phyloP scores from a whole-genome alignment of 2,113 vertebrate genomes.

The Leucosticte australis region DNA sequence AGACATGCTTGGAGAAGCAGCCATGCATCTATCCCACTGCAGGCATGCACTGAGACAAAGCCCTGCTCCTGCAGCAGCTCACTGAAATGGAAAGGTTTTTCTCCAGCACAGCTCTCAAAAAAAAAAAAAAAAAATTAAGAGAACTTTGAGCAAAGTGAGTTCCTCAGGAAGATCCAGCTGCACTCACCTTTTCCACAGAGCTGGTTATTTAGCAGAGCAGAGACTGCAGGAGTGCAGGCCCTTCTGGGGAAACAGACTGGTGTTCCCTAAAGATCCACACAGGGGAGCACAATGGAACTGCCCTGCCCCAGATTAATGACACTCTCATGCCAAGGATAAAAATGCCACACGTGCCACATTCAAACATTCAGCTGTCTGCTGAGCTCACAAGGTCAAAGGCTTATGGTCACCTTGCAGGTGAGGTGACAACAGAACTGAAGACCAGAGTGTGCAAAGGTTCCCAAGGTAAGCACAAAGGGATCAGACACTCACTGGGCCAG shows the following conservation, averaged over 20 bases:
- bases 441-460: background rate
- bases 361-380: background rate
- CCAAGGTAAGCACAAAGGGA: background rate
- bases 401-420: background rate
- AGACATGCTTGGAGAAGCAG: background rate
- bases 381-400: background rate
- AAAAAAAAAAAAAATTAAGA: background rate
- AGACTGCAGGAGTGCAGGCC: background rate
- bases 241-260: background rate
- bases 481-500: background rate
- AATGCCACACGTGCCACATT: background rate
- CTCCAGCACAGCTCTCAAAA: background rate
- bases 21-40: background rate
- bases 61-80: background rate
- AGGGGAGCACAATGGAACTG: background rate
- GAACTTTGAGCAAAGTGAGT: background rate
- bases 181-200: background rate
- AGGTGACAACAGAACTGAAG: background rate
- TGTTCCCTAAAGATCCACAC: background rate
- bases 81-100: background rate
- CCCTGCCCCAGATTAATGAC: background rate
- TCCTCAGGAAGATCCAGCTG: background rate
- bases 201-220: background rate
- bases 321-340: background rate
- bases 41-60: background rate